These are phyloP conservation scores for Vidua macroura DNA, from an alignment of 2,113 vertebrate species.

Conservation along the genomic window DNA sequence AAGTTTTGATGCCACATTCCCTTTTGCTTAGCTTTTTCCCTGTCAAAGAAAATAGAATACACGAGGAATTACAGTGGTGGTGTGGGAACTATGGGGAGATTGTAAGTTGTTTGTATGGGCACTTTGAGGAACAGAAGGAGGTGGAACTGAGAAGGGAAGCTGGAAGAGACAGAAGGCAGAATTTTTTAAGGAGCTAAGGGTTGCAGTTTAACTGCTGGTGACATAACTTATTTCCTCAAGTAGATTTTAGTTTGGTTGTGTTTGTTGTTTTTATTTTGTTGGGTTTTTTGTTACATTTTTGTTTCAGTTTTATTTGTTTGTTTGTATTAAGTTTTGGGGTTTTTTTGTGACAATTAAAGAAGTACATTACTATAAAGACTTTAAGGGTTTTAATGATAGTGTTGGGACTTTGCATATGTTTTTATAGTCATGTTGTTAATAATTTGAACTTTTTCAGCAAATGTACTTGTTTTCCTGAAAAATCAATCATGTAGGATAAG, in stretches of 20 bases:
- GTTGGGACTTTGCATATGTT: neutral
- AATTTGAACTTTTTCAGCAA: neutral
- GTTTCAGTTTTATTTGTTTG: neutral
- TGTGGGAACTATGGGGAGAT: neutral
- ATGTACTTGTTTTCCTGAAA: neutral
- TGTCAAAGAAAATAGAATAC: neutral
- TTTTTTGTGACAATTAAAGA: neutral
- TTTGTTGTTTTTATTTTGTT: neutral
- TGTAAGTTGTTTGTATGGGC: neutral
- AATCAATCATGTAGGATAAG: neutral
- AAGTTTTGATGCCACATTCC: neutral
- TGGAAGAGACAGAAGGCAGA: neutral
- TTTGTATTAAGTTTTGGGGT: neutral
- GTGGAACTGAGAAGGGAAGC: neutral
- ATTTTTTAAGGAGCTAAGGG: neutral
- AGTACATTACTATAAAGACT: neutral
- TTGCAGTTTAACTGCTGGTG: neutral
- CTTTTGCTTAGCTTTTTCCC: neutral
- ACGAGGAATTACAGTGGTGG: neutral
- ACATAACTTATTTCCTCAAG: neutral
- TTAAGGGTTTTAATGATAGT: neutral
- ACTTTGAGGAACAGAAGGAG: neutral
- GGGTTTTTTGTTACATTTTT: neutral
- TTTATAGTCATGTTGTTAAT: neutral
- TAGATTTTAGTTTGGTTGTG: neutral